Evolutionary conservation across 2,888 invertebrate species (phyloP), one percentile per base, ranked within the genome.

Genomic region (Teinopalpus imperialis): DNA sequence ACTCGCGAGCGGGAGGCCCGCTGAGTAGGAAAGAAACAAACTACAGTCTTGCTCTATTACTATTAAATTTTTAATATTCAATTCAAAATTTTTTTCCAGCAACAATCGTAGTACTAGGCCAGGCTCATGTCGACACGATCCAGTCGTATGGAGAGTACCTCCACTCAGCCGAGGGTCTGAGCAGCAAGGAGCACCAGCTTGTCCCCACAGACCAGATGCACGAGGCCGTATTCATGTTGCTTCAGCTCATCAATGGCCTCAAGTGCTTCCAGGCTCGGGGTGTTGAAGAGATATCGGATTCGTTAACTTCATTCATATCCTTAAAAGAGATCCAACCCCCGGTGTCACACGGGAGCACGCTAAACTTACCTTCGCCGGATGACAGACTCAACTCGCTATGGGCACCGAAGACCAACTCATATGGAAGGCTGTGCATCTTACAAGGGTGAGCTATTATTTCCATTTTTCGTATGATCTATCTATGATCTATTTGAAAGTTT

Each of bases 181-280:
- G 60, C 52, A 70, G 80, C 0, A 82, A 87, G 39, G 88, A 89
- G 16, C 74, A 81, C 59, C 81, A 81, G 32, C 66, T 81, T 48
- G 74, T 73, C 54, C 90, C 72, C 70, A 90, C 80, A 44, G 91
- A 76, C 65, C 90, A 73, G 74, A 89, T 61, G 61, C 92, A 76
- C 77, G 95, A 95, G 56, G 92, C 94, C 27, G 93, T 93, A 51
- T 94, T 96, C 69, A 91, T 95, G 54, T 90, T 95, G 83, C 86
- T 96, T 41, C 96, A 96, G 64, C 82, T 96, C 48, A 93, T 96
- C 14, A 95, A 94, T 56, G 95, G 94, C 0, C 80, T 96, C 55
- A 96, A 96, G 71, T 93, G 93, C 64, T 85, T 96, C 13, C 96
- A 96, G 74, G 94, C 95, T 0, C 92, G 95, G 55, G 96, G 95